Evolutionary conservation across 92 coral and sea anemone genomes (phyloP), one percentile per base, ranked within the genome.

Genomic region (Parazoanthus swiftii): DNA sequence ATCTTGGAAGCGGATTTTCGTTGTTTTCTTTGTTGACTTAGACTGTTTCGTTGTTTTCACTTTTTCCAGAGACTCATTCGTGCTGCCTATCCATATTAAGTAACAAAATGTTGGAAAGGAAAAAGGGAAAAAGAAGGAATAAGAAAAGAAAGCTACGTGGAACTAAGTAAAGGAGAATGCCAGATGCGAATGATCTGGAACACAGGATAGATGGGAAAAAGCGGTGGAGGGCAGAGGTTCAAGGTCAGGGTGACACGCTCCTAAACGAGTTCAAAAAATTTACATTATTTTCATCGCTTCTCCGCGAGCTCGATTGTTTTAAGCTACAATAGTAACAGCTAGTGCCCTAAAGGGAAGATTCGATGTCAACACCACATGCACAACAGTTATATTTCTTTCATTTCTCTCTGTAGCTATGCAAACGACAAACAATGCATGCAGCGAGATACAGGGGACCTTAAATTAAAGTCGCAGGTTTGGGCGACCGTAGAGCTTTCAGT

Each of bases 1-100:
- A 29, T 86, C 76, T 36, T 93, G 89, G 71, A 94, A 94, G 72
- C 94, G 90, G 59, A 94, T 85, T 51, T 81, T 90, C 76, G 83
- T 85, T 8, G 80, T 92, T 74, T 94, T 94, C 75, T 89, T 94
- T 11, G 77, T 74, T 3, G 79, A 26, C 65, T 91, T 93, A 48
- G 88, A 74, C 2, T 91, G 67, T n/a, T 83, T 71, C 16, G 86
- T 67, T 39, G 85, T 87, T 21, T 33, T 89, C 35, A 89, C 90
- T 78, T 92, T 89, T 59, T 84, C 75, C 20, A 63, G 15, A 58
- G 56, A 26, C 36, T 80, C 74, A n/a, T 13, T 68, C 8, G 84
- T 35, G 8, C 3, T 26, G 35, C 26, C 85, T 81, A 42, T 16
- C 21, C 21, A 33, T 46, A 26, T n/a, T 18, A 15, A 79, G 21